Evolutionary conservation across 92 coral and sea anemone species (phyloP).

Genomic region (Epizoanthus illoricatus): DNA sequence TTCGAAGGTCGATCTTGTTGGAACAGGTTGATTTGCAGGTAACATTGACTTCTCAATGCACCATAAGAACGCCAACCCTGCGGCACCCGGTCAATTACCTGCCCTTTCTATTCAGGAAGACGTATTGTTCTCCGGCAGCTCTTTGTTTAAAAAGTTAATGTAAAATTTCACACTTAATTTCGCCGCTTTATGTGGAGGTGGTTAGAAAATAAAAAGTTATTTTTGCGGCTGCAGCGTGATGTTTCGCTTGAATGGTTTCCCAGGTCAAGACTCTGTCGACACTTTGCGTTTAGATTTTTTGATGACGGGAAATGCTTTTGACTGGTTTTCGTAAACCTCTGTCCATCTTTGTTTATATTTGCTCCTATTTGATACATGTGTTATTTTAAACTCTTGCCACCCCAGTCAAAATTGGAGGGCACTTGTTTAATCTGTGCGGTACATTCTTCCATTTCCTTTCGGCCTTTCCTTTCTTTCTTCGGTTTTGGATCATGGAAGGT

Average conservation of each 20-base stretch:
- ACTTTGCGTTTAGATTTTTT: conserved; percentile 19
- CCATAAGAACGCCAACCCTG: conserved; percentile 30
- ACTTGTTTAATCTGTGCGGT: neutral
- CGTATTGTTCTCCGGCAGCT: conserved; percentile 23
- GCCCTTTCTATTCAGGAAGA: conserved; percentile 38
- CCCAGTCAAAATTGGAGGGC: conserved; percentile 21
- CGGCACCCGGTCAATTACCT: conserved; percentile 46
- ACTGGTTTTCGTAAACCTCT: conserved; percentile 23
- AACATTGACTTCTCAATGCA: conserved; percentile 16
- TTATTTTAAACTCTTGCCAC: conserved; percentile 33
- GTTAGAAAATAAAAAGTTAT: conserved; percentile 50
- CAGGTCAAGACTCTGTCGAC: conserved; percentile 39
- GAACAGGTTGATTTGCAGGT: conserved; percentile 48
- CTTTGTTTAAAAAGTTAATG: conserved; percentile 80
- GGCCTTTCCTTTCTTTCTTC: conserved; percentile 9
- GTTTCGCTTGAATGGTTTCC: conserved; percentile 41
- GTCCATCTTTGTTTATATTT: conserved; percentile 22
- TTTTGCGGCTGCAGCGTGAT: conserved; percentile 45
- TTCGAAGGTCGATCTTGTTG: conserved; percentile 19
- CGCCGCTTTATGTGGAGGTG: conserved; percentile 62
- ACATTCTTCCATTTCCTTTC: conserved; percentile 10
- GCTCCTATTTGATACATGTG: conserved; percentile 15
- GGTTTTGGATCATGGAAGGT: neutral
- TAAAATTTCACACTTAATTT: conserved; percentile 86
- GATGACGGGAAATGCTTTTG: conserved; percentile 18